Percentiles rank a stretch among this genome's conserved stretches.
Evolutionary conservation across 1,140 invertebrate genomes (phyloP).

Genomic region (Halesus radiatus): DNA sequence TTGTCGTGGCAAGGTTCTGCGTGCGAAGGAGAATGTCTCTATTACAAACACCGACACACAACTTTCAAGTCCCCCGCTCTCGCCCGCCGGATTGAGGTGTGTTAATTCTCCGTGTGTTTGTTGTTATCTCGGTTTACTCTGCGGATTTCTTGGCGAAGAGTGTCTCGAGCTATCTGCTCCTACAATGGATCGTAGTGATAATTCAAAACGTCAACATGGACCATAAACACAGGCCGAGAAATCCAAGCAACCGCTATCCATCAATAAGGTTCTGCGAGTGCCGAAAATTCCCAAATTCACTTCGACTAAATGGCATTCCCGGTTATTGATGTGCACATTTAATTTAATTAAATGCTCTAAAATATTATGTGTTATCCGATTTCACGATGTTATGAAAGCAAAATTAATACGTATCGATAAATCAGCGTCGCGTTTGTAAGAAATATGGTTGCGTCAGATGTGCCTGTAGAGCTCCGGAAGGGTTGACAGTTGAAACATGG

Average conservation of each 20-base stretch:
- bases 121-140: constrained; percentile 31
- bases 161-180: constrained; percentile 8
- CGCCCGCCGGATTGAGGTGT: background rate
- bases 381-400: constrained; percentile 40
- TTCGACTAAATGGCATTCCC: background rate
- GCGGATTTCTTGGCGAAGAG: constrained; percentile 9
- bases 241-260: constrained; percentile 36
- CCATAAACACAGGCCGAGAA: constrained; percentile 27
- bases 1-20: background rate
- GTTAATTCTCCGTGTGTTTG: constrained; percentile 14
- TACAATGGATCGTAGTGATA: constrained; percentile 42
- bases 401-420: constrained; percentile 55
- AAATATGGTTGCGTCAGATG: constrained; percentile 17
- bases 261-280: constrained; percentile 21
- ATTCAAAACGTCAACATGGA: constrained; percentile 46
- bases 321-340: constrained; percentile 24
- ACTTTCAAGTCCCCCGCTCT: too few species aligned
- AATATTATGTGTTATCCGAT: background rate
- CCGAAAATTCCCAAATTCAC: background rate
- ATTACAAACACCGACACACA: too few species aligned
- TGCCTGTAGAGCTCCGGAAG: background rate
- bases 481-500: constrained; percentile 13
- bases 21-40: too few species aligned
- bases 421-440: constrained; percentile 26
- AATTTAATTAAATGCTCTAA: background rate